Percentiles rank a stretch among this genome's conserved stretches.
Conservation (phyloP, 2,797 vertebrate genomes). For the Coregonus suidteri region DNA sequence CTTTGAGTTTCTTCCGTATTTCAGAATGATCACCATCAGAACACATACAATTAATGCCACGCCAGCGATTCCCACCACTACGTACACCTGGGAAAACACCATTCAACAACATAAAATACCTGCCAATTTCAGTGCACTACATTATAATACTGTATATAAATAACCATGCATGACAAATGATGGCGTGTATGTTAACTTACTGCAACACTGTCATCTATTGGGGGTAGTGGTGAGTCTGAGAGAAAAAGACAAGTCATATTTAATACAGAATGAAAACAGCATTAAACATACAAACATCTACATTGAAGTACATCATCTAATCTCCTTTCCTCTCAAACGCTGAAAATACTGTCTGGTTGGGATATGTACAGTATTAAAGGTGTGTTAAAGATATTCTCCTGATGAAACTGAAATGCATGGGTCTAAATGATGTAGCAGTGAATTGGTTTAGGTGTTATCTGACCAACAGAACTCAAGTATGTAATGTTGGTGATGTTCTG, state of each 20-base stretch:
- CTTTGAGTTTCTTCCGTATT: slow-evolving; percentile 95
- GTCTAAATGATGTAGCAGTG: too few relatives aligned
- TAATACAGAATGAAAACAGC: background rate
- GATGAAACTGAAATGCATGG: too few relatives aligned
- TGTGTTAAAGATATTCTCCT: background rate
- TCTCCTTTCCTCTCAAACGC: background rate
- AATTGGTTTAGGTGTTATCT: too few relatives aligned
- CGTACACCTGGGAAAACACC: slow-evolving; percentile 83
- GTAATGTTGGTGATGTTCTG: too few relatives aligned
- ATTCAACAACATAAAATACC: background rate
- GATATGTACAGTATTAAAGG: background rate
- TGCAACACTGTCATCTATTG: slow-evolving; percentile 86
- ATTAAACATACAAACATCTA: background rate
- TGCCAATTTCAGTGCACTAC: background rate
- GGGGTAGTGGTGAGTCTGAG: slow-evolving; percentile 64
- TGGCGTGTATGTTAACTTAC: slow-evolving; percentile 77
- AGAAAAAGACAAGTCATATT: slow-evolving; percentile 17
- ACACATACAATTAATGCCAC: slow-evolving; percentile 91
- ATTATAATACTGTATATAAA: slow-evolving; percentile 2
- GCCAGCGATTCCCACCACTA: slow-evolving; percentile 92
- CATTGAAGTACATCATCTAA: background rate
- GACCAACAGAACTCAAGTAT: too few relatives aligned
- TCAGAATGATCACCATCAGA: slow-evolving; percentile 93
- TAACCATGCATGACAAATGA: slow-evolving; percentile 1
- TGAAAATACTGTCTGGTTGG: background rate